Conservation (phyloP, 2,797 vertebrate genomes). For the Lepilemur septentrionalis region DNA sequence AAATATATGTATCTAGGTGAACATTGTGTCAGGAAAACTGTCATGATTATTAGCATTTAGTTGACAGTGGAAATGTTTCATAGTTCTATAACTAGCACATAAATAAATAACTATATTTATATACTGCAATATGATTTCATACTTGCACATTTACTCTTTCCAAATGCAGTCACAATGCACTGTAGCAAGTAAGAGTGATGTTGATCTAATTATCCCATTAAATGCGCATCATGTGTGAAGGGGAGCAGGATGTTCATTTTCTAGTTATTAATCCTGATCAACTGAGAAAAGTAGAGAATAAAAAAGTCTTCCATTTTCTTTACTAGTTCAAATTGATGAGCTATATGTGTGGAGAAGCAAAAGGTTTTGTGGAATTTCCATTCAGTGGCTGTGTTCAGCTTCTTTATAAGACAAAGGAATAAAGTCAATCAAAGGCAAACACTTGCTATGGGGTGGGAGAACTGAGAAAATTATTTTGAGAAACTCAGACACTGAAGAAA, state of each 20-base stretch:
- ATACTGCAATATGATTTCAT: not conserved
- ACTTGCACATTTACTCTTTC: not conserved
- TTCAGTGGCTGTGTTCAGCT: not conserved
- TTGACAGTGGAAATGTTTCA: not conserved
- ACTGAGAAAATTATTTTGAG: not conserved
- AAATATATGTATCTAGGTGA: not conserved
- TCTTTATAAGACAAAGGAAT: not conserved
- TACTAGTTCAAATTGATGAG: not conserved
- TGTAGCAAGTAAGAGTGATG: not conserved
- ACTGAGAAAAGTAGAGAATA: slow-evolving; percentile 27
- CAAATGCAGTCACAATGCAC: not conserved
- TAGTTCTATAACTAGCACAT: not conserved
- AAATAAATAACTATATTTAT: not conserved
- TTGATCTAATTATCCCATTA: slow-evolving; percentile 49
- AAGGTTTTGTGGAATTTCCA: not conserved
- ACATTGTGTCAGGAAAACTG: not conserved
- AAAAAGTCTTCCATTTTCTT: not conserved
- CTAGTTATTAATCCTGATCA: slow-evolving; percentile 45
- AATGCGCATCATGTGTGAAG: slow-evolving; percentile 1
- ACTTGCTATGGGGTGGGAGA: not conserved
- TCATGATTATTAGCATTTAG: not conserved
- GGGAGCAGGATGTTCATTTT: slow-evolving; percentile 53
- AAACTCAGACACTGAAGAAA: not conserved
- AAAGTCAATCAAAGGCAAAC: not conserved
- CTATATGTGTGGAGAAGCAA: not conserved